phyloP scores from a whole-genome alignment of 2,797 vertebrate species.

The Sebastes vulpes region DNA sequence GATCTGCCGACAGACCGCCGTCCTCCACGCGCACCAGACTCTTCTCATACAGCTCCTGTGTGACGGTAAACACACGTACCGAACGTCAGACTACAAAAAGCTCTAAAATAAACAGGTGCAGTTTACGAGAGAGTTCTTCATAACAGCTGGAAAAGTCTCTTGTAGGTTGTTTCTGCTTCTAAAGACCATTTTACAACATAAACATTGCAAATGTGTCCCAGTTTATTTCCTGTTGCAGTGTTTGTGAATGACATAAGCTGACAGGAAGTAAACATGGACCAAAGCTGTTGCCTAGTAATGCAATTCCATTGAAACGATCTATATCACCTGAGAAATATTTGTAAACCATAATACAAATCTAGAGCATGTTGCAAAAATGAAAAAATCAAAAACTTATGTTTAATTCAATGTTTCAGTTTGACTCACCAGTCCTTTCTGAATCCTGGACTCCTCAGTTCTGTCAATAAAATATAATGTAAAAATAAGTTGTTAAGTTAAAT shows the following conservation, averaged over 20 bases:
- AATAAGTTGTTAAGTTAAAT: neutral
- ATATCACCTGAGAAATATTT: neutral
- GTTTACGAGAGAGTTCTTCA: neutral
- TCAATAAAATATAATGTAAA: slow-evolving; percentile 38
- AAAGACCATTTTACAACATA: too few relatives aligned
- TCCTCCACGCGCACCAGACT: slow-evolving; percentile 90
- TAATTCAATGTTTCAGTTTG: neutral
- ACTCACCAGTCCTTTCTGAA: slow-evolving; percentile 96
- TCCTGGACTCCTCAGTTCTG: slow-evolving; percentile 91
- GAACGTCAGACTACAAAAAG: neutral
- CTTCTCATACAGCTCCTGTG: slow-evolving; percentile 94
- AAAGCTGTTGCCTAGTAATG: too few relatives aligned
- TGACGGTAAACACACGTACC: neutral
- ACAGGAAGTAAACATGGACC: too few relatives aligned
- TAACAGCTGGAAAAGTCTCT: neutral
- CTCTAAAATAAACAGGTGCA: neutral
- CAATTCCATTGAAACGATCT: too few relatives aligned
- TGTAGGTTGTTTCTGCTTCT: neutral
- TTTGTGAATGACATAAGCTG: too few relatives aligned
- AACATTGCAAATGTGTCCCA: too few relatives aligned
- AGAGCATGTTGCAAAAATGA: neutral
- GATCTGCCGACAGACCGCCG: slow-evolving; percentile 86
- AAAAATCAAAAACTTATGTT: neutral
- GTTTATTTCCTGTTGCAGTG: too few relatives aligned
- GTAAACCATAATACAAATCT: neutral